Percentiles rank a stretch among this genome's conserved stretches.
Evolutionary conservation across 2,797 vertebrate genomes (phyloP).

Genomic region (Anas acuta): DNA sequence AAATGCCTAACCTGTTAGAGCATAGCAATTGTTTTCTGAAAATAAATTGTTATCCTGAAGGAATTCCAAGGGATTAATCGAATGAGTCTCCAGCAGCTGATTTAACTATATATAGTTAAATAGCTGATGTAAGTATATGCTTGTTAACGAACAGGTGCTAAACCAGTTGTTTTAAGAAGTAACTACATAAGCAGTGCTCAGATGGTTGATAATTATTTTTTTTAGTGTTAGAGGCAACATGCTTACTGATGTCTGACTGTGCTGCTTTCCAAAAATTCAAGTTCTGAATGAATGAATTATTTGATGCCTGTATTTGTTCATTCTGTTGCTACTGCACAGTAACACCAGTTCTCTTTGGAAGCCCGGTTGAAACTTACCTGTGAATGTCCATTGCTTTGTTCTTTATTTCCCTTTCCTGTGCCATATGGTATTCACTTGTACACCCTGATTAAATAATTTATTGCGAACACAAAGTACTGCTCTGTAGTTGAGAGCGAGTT

Average conservation of each 20-base stretch:
- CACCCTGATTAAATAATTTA: not conserved
- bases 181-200: not conserved
- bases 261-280: not conserved
- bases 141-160: conserved; percentile 57
- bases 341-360: not conserved
- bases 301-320: not conserved
- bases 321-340: not conserved
- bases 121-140: not conserved
- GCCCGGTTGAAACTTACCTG: not conserved
- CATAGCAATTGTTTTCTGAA: conserved; percentile 65
- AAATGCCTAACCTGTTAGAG: not conserved
- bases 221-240: not conserved
- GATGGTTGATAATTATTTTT: not conserved
- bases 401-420: not conserved
- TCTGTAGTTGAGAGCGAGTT: not conserved
- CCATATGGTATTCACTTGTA: not conserved
- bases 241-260: not conserved
- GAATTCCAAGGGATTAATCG: conserved; percentile 43
- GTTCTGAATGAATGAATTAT: not conserved
- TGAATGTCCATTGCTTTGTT: not conserved
- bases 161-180: conserved; percentile 59
- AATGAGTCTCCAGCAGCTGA: conserved; percentile 57
- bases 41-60: conserved; percentile 39
- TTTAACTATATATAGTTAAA: conserved; percentile 38
- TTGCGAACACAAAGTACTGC: not conserved